A percentile compares a stretch with the other conserved stretches of the same genome.
These are phyloP conservation scores for Halcyon leucocephala DNA, from an alignment of 2,797 vertebrate genomes.

Conservation along the genomic window DNA sequence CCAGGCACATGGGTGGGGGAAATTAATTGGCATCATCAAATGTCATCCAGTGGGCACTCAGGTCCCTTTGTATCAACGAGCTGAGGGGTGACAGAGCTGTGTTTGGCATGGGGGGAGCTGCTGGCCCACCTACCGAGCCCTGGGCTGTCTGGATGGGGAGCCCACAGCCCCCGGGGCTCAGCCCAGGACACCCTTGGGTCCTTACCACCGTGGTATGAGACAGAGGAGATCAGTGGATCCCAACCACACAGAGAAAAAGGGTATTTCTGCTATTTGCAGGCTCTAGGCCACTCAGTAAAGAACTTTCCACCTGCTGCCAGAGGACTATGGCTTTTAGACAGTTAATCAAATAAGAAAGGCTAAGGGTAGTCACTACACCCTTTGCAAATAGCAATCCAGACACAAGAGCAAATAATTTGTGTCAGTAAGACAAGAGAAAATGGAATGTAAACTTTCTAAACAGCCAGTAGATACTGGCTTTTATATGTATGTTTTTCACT, in stretches of 20 bases:
- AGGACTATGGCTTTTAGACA: background rate
- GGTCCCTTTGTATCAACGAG: accelerated
- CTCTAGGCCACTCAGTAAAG: background rate
- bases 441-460: conserved; percentile 44
- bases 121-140: background rate
- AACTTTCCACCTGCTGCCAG: background rate
- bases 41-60: background rate
- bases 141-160: background rate
- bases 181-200: accelerated
- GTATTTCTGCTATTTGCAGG: background rate
- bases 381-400: conserved; percentile 47
- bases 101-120: background rate
- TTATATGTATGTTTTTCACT: background rate
- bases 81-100: background rate
- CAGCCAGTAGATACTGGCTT: background rate
- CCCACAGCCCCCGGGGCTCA: accelerated
- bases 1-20: accelerated
- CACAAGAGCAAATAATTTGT: conserved; percentile 49
- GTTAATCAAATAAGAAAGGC: conserved; percentile 7
- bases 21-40: background rate
- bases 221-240: background rate
- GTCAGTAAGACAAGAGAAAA: conserved; percentile 26
- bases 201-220: accelerated
- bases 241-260: background rate
- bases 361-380: background rate